phyloP scores from a whole-genome alignment of 2,888 invertebrate species.

The Leuctra nigra region DNA sequence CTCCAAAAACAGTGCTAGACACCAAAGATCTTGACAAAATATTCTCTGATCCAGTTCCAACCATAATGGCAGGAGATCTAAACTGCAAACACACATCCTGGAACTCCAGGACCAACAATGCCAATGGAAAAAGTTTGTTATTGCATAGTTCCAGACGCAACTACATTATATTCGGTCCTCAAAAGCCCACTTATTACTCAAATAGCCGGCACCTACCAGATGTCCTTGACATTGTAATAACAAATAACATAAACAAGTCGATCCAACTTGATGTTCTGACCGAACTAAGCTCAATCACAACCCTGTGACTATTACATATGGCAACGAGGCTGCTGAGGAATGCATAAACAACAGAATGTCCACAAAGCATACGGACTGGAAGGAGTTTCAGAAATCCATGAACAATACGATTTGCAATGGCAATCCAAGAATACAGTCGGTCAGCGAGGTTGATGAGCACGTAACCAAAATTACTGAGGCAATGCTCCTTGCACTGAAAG shows the following conservation, averaged over 20 bases:
- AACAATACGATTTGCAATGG: neutral
- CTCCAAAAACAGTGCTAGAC: neutral
- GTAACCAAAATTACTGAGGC: neutral
- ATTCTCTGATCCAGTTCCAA: neutral
- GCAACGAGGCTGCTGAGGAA: neutral
- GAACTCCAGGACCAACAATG: neutral
- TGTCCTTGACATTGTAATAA: too few species aligned
- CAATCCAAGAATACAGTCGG: neutral
- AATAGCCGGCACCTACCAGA: neutral
- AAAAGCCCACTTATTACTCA: neutral
- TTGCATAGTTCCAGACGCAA: neutral
- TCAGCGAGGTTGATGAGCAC: neutral
- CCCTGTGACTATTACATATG: neutral
- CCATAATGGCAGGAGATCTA: neutral
- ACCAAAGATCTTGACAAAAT: neutral
- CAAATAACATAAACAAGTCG: neutral
- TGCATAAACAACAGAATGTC: neutral
- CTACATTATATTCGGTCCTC: neutral
- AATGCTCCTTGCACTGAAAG: neutral
- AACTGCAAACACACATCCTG: conserved; percentile 5
- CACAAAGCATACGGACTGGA: neutral
- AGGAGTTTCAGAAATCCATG: neutral
- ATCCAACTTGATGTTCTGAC: neutral
- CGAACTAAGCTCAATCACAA: neutral
- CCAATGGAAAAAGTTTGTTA: neutral